Evolutionary conservation across 2,113 vertebrate genomes (phyloP), one percentile per base, ranked within the genome.

Genomic region (Rhea pennata): DNA sequence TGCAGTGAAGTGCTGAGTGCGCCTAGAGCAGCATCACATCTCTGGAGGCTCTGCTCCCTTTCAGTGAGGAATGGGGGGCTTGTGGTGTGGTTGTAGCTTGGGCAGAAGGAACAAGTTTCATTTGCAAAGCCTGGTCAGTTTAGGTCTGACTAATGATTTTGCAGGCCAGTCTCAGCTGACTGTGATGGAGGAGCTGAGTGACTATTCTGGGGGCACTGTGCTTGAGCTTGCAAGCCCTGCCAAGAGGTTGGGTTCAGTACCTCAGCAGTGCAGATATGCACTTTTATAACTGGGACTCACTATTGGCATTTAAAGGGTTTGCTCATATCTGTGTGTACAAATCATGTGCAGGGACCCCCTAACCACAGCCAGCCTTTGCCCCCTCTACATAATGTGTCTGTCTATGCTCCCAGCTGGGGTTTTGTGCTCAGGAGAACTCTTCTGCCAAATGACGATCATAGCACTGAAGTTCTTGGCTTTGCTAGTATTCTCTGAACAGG

Each of bases 261-360:
- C 54, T 15, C 42, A 10, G 8, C 48, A 6, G 36, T 3, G n/a
- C 36, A 10, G 20, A 23, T 9, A n/a, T 17, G 56, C 12, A 6
- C 62, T 6, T 21, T 42, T 6, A 0, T 10, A 24, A 15, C 9
- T 56, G 64, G 6, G 15, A 6, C 27, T 33, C 27, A 3, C 19
- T 36, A 15, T 15, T 56, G 54, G 15, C 4, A 14, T 19, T 14
- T 9, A 2, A 50, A 15, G 40, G 44, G 75, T 56, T 56, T 56
- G 54, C 54, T 16, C 54, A 16, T 31, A 15, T 31, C 29, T 3
- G 56, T 10, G 5, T 16, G 16, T 33, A 19, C 10, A 22, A 51
- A 36, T 15, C 8, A 1, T 1, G 6, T 3, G 8, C 12, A 1
- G 3, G 14, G 40, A 15, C 29, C 48, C 46, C 39, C 5, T 24